Evolutionary conservation across 2,888 invertebrate species (phyloP), one percentile per base, ranked within the genome.

Genomic region (Tachystola acroxantha): DNA sequence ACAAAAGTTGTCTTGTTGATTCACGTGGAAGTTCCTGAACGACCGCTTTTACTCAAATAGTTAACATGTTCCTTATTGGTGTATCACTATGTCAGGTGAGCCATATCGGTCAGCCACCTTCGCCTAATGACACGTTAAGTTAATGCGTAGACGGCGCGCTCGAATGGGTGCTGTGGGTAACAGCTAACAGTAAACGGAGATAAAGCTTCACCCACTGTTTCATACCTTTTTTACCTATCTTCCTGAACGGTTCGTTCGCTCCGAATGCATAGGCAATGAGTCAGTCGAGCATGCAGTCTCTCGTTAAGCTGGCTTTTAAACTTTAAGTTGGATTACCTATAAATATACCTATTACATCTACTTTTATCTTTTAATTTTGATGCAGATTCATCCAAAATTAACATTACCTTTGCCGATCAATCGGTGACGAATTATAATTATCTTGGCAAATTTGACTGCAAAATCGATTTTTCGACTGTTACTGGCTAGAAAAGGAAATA

Each of bases 201-300:
- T 82, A 80, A 80, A 73, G 30, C 73, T 65, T 78, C 70, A 75
- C 67, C 76, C 68, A 76, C 70, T 72, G 68, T 74, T 80, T 67
- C 64, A 69, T 70, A 62, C 63, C 67, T 65, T 73, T 80, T 82
- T 79, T 80, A 71, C 73, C 73, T 77, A 79, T 75, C 76, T 74
- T 60, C 70, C 70, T 70, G 67, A 78, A 74, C 76, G 72, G 76
- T 76, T 66, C 66, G 72, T 64, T 65, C 54, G 74, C 62, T 79
- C 80, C 49, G 64, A 81, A 86, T 85, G 78, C 85, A 85, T 82
- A 72, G 59, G 57, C 77, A 76, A 85, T 85, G 86, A 85, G 71
- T 85, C 85, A 85, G 74, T 76, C 68, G 64, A 76, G 64, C 78
- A 58, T 68, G 45, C 48, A 52, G 9, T 14, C 7, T 3, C 11